A percentile compares a stretch with the other conserved stretches of the same genome.
Conservation (phyloP, 2,888 invertebrate genomes). For the Empis stercorea region DNA sequence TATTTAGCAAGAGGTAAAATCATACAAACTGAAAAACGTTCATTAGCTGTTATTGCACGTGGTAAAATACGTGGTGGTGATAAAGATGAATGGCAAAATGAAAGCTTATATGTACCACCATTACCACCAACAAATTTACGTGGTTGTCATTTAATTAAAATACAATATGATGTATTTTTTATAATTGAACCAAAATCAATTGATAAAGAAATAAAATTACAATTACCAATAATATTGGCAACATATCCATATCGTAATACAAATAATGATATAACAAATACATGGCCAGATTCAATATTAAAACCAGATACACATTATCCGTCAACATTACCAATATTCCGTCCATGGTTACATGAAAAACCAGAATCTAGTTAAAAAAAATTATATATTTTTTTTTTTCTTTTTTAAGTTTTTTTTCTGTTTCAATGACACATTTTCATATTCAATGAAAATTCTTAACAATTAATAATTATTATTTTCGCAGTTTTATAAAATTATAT, state of each 20-base stretch:
- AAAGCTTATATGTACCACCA: slow-evolving; percentile 84
- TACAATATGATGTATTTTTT: slow-evolving; percentile 87
- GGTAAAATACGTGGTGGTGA: slow-evolving; percentile 73
- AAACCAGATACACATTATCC: slow-evolving; percentile 86
- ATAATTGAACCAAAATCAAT: slow-evolving; percentile 82
- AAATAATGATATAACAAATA: slow-evolving; percentile 46
- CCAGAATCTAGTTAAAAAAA: slow-evolving; percentile 23
- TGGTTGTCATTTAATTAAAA: slow-evolving; percentile 86
- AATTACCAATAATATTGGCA: slow-evolving; percentile 81
- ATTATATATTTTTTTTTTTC: too few relatives aligned
- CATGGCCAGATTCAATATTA: slow-evolving; percentile 44
- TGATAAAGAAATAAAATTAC: slow-evolving; percentile 83
- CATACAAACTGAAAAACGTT: slow-evolving; percentile 74
- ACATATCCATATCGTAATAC: slow-evolving; percentile 73
- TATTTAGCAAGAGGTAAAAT: slow-evolving; percentile 78
- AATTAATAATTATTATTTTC: too few relatives aligned
- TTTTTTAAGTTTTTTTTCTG: too few relatives aligned
- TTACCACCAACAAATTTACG: slow-evolving; percentile 87
- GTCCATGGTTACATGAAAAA: slow-evolving; percentile 73
- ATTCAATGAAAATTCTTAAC: too few relatives aligned
- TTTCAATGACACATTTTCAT: too few relatives aligned
- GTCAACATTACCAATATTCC: slow-evolving; percentile 77
- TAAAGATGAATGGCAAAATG: slow-evolving; percentile 74
- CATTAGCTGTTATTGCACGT: slow-evolving; percentile 62
- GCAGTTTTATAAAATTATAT: too few relatives aligned